phyloP scores from a whole-genome alignment of 2,113 vertebrate genomes.

The Vulpes lagopus region DNA sequence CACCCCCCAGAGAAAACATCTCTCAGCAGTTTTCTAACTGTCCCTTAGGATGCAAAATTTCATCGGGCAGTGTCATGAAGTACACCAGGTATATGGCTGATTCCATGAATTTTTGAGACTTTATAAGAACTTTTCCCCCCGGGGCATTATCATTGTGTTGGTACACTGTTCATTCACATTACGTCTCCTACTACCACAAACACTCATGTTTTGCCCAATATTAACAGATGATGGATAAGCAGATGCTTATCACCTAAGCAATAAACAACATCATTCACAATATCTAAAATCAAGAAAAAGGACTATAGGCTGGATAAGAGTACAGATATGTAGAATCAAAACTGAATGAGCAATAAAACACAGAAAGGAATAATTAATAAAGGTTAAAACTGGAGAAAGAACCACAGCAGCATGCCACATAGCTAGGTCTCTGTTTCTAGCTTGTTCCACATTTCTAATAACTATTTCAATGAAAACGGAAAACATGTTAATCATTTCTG shows the following conservation, averaged over 20 bases:
- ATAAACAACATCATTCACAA: slow-evolving; percentile 28
- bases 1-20: not conserved
- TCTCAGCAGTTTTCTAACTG: slow-evolving; percentile 2
- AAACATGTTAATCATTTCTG: not conserved
- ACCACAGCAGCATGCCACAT: not conserved
- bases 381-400: not conserved
- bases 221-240: slow-evolving; percentile 37
- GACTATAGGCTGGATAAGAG: not conserved
- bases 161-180: not conserved
- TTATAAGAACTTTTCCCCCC: not conserved
- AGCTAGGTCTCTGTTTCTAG: not conserved
- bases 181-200: not conserved
- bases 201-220: not conserved
- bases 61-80: not conserved
- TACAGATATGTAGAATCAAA: not conserved
- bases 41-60: not conserved
- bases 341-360: not conserved
- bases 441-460: not conserved
- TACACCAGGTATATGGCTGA: not conserved
- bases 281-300: slow-evolving; percentile 41
- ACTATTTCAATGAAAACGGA: slow-evolving; percentile 17
- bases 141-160: not conserved
- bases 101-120: not conserved
- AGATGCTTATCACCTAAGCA: slow-evolving; percentile 34
- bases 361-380: not conserved